Conservation (phyloP, 1,140 invertebrate species). For the Cotesia typhae region DNA sequence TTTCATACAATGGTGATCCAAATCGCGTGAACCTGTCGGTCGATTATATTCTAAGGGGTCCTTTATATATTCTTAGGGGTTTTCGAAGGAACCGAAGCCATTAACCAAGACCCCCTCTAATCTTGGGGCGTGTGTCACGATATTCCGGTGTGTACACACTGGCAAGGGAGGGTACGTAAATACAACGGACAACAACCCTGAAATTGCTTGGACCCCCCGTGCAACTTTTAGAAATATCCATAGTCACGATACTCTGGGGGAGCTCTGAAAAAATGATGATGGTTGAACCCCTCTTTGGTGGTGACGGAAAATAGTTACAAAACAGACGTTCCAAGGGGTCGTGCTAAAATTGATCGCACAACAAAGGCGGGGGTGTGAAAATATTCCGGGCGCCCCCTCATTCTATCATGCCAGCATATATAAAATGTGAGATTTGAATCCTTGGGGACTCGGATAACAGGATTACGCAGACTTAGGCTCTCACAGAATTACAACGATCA, state of each 20-base stretch:
- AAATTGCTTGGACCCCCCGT: constrained; percentile 33
- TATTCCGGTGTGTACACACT: constrained; percentile 30
- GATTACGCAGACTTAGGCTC: constrained; percentile 14
- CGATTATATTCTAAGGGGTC: not conserved
- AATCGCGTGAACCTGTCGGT: constrained; percentile 20
- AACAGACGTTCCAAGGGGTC: constrained; percentile 36
- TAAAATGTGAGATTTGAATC: constrained; percentile 26
- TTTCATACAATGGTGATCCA: not conserved
- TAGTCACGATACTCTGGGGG: constrained; percentile 31
- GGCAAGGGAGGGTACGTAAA: not conserved
- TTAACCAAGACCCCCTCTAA: constrained; percentile 41
- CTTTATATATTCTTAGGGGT: constrained; percentile 1
- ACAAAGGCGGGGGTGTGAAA: constrained; percentile 41
- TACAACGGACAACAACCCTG: constrained; percentile 7
- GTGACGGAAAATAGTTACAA: constrained; percentile 47
- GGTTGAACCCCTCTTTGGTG: constrained; percentile 25
- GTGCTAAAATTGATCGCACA: constrained; percentile 30
- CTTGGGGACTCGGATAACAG: constrained; percentile 34
- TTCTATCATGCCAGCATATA: not conserved
- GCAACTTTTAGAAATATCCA: constrained; percentile 33
- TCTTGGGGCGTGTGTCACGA: constrained; percentile 43
- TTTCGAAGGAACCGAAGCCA: constrained; percentile 21
- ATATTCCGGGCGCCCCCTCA: constrained; percentile 39
- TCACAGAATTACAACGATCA: constrained; percentile 1
- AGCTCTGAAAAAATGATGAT: constrained; percentile 7